Base-by-base conservation (phyloP, 2,888 invertebrate genomes). In the Chrysopilus asiliformis region DNA sequence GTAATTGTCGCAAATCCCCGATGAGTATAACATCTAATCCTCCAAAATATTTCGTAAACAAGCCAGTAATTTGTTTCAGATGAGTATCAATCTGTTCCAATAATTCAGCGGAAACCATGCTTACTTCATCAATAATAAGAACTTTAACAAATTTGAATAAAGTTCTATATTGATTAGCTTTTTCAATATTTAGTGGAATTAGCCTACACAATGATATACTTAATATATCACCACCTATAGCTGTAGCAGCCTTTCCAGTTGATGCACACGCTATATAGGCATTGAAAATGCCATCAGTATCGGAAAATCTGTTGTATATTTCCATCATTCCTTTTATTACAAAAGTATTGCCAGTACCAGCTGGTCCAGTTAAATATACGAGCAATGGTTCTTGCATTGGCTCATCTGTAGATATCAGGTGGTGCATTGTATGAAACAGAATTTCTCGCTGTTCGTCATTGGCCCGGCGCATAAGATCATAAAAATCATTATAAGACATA, bases 301-400 rank as follows among this genome's bases (percentile, higher is more conserved):
- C 52, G 38, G 50, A 46, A 27, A 53, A 36, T 40, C 60, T 36
- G 38, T 62, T 63, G 34, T 58, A 58, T 39, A 56, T 61, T 49
- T 60, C 60, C 57, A 58, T 58, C 1, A 64, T 30, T 1, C 54
- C 43, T 50, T 56, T 55, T 6, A 61, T 57, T 8, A 55, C 46
- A 35, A 55, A 30, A 15, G 30, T 30, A 8, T 30, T 30, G 7
- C 16, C 30, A 30, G 15, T 15, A 10, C 16, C 30, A 30, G 16
- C 30, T 30, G 16, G 30, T 4, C 30, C 30, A 30, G 30, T 30
- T 5, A 30, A 15, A 15, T 15, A 30, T 7, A 30, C 7, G 13
- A 15, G 30, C 4, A 30, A 30, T 14, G 30, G 30, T 8, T n/a
- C 27, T 12, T 27, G 27, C 27, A 12, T 12, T 27, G 30, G 15